Evolutionary conservation across 2,797 vertebrate genomes (phyloP).

Genomic region (Pseudomugil tenellus): DNA sequence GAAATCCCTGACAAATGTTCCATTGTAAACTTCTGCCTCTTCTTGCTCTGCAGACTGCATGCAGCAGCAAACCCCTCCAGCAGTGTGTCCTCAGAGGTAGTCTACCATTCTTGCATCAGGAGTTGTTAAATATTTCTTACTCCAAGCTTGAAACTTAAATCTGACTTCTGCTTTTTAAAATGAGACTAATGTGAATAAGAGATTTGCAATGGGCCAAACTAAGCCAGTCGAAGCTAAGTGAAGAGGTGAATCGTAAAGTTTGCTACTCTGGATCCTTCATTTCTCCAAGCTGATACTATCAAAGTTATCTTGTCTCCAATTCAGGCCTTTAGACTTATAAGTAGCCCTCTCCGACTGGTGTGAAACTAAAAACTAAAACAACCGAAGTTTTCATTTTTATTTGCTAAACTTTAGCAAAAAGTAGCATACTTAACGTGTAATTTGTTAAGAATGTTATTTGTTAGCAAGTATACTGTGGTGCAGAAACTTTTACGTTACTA

Average conservation of each 20-base stretch:
- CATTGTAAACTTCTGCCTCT: not conserved
- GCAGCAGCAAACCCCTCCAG: too few species aligned
- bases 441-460: too few species aligned
- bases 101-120: not conserved
- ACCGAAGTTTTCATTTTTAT: not conserved
- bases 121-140: not conserved
- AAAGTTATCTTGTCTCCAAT: not conserved
- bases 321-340: not conserved
- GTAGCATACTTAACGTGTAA: too few species aligned
- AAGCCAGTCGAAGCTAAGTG: not conserved
- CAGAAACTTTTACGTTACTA: too few species aligned
- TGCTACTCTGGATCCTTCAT: not conserved
- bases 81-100: not conserved
- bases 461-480: too few species aligned
- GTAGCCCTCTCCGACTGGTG: too few species aligned
- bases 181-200: not conserved
- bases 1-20: not conserved
- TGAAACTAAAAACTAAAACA: not conserved
- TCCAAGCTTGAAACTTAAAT: not conserved
- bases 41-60: not conserved
- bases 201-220: not conserved
- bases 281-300: not conserved
- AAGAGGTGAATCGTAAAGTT: not conserved
- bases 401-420: not conserved
- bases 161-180: not conserved